A percentile compares a stretch with the other conserved stretches of the same genome.
Conservation (phyloP, 2,797 vertebrate species). For the Aldrovandia affinis region DNA sequence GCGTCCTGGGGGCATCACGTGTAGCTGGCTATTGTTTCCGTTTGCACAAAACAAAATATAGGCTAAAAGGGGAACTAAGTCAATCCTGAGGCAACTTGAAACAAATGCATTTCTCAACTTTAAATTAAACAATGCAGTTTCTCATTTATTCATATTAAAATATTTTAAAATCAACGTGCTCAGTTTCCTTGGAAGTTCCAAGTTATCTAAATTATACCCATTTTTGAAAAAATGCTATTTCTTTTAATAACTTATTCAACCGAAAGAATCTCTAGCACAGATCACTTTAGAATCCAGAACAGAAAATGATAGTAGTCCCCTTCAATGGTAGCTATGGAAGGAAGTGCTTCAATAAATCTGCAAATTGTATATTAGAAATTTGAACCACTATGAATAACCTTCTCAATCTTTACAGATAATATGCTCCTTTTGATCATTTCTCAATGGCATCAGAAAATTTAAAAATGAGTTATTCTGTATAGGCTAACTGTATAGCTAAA, state of each 20-base stretch:
- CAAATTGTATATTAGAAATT: background rate
- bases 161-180: background rate
- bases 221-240: background rate
- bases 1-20: background rate
- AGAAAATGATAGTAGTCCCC: background rate
- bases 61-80: background rate
- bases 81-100: background rate
- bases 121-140: slow-evolving; percentile 1
- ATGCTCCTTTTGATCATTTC: background rate
- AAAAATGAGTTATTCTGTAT: background rate
- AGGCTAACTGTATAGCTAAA: background rate
- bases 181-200: background rate
- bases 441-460: background rate
- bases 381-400: background rate
- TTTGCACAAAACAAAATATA: background rate
- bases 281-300: background rate
- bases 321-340: background rate
- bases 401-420: background rate
- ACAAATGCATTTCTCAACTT: too few species aligned
- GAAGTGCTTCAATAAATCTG: too few species aligned
- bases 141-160: background rate
- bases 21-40: background rate
- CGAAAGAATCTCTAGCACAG: background rate
- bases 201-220: too few species aligned
- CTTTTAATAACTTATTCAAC: too few species aligned